Evolutionary conservation across 2,888 invertebrate species (phyloP), one percentile per base, ranked within the genome.

Genomic region (Bombylius discolor): DNA sequence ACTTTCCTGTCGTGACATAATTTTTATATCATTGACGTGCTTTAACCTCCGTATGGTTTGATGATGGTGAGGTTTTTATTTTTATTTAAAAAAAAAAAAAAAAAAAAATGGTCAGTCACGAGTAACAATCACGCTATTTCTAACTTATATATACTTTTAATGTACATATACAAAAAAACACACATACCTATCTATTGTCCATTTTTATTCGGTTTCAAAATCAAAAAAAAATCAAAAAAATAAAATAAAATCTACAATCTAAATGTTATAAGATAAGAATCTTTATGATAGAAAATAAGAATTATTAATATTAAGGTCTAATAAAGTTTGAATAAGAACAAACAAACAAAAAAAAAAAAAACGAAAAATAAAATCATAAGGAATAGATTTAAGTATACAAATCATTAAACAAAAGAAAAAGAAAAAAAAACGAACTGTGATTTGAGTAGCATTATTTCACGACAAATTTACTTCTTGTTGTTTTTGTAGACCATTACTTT

Each of bases 1-100:
- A 64, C 70, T 65, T 73, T 73, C 72, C 72, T 73, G 72, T 73
- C 72, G 73, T 73, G 72, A 68, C 68, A 70, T 67, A 71, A 68
- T 71, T 70, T 23, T 71, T 70, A 68, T 70, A 70, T 71, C 68
- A 70, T 67, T 67, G 58, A 51, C 55, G 53, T 55, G 51, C 48
- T 46, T 59, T 54, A 52, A 57, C 59, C 57, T 60, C 60, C 57
- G 51, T 59, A 59, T 23, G 23, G 23, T 23, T 23, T 23, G 23
- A 23, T 23, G 23, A 23, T 23, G 23, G 23, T 23, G 23, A 23
- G 23, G 2, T 23, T 23, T 23, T 23, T 23, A 2, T 23, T 23
- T 23, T 23, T 23, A 1, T 23, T 23, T 23, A 23, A 23, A 23
- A 23, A 23, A 23, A 23, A 23, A 23, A 23, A 23, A 23, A 23